Conservation (phyloP, 2,113 vertebrate species). For the Pteropus alecto region DNA sequence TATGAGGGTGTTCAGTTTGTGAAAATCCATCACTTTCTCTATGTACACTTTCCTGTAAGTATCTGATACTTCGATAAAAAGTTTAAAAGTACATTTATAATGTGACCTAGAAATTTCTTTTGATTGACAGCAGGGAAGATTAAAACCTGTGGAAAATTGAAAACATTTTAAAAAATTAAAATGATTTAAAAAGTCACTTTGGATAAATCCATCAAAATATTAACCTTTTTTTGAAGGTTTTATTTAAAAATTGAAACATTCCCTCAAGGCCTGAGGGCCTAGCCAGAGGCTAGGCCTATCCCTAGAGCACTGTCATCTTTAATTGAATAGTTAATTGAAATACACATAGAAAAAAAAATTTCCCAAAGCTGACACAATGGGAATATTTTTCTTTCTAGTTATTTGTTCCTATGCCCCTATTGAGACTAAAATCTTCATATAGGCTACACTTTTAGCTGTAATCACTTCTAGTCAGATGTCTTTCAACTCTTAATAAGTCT, state of each 20-base stretch:
- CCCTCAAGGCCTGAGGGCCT: background rate
- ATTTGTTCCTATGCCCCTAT: background rate
- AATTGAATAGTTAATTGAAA: slow-evolving; percentile 66
- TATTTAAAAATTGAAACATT: slow-evolving; percentile 46
- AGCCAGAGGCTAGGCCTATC: background rate
- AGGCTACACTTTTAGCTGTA: background rate
- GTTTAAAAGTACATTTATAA: background rate
- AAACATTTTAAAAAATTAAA: background rate
- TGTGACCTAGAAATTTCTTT: background rate
- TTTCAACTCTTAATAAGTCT: background rate
- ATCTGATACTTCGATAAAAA: background rate
- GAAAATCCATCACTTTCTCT: background rate
- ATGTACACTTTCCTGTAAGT: background rate
- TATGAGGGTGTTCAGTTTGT: background rate
- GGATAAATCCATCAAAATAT: slow-evolving; percentile 1
- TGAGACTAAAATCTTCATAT: background rate
- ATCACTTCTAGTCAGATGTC: background rate
- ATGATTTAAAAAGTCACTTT: slow-evolving; percentile 27
- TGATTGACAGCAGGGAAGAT: slow-evolving; percentile 6
- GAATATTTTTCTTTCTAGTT: slow-evolving; percentile 35
- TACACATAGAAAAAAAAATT: slow-evolving; percentile 12
- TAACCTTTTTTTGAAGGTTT: slow-evolving; percentile 35
- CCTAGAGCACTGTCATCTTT: slow-evolving; percentile 9
- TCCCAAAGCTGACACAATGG: background rate
- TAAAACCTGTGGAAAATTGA: background rate